Conservation (phyloP, 2,113 vertebrate genomes). For the Colistium nudipinnis region DNA sequence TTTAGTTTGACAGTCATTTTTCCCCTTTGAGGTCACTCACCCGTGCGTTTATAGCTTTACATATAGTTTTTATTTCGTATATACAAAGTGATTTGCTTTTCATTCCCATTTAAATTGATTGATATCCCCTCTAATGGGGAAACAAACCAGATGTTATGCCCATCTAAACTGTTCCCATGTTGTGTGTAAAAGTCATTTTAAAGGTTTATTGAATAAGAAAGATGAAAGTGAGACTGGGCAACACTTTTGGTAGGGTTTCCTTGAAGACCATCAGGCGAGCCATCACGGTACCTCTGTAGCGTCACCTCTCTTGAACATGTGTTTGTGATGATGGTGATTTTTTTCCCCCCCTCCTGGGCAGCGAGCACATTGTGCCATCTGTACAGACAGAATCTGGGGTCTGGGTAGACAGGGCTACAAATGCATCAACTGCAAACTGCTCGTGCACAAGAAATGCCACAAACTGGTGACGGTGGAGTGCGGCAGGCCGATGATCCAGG, state of each 20-base stretch:
- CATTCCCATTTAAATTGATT: neutral
- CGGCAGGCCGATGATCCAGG: slow-evolving; percentile 84
- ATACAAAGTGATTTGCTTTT: neutral
- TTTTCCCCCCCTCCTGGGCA: slow-evolving; percentile 64
- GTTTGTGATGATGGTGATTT: slow-evolving; percentile 20
- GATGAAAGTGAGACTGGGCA: too few species aligned
- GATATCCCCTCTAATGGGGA: too few species aligned
- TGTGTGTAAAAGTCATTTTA: too few species aligned
- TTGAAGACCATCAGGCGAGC: neutral
- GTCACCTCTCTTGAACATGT: slow-evolving; percentile 3
- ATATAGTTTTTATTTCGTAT: neutral
- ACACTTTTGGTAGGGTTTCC: neutral
- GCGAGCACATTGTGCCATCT: slow-evolving; percentile 98
- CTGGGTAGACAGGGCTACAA: slow-evolving; percentile 98
- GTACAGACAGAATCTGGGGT: slow-evolving; percentile 97
- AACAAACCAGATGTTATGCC: neutral
- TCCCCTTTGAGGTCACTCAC: neutral
- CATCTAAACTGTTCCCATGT: too few species aligned
- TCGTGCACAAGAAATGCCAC: slow-evolving; percentile 99
- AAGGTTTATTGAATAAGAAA: neutral
- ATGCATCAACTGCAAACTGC: slow-evolving; percentile 98
- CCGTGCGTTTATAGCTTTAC: neutral
- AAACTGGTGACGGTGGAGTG: slow-evolving; percentile 93
- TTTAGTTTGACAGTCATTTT: neutral
- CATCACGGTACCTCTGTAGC: slow-evolving; percentile 11